Conservation (phyloP, 2,888 invertebrate species). For the Drosophila nr. perissopoda region DNA sequence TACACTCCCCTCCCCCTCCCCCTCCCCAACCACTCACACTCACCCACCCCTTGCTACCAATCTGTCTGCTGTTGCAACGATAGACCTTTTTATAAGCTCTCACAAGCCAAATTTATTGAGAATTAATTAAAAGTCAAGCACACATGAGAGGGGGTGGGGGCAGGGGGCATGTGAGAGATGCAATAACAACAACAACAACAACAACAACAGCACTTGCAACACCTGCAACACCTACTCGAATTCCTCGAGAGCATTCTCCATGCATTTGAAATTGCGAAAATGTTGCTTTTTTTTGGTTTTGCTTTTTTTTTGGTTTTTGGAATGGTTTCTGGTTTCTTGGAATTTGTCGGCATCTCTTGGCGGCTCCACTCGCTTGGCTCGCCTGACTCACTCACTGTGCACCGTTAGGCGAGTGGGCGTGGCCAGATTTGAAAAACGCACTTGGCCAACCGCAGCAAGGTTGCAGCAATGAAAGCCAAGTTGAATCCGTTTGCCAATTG, state of each 20-base stretch:
- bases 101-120: constrained; percentile 49
- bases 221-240: constrained; percentile 8
- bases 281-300: not conserved
- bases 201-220: not conserved
- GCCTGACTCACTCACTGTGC: not conserved
- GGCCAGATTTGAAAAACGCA: constrained; percentile 6
- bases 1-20: not conserved
- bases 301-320: constrained; percentile 21
- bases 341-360: constrained; percentile 1
- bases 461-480: constrained; percentile 50
- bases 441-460: constrained; percentile 1
- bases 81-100: constrained; percentile 30
- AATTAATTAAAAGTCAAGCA: constrained; percentile 64
- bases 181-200: not conserved
- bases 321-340: constrained; percentile 22
- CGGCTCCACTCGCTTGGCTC: not conserved
- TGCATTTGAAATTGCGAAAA: constrained; percentile 37
- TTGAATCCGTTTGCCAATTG: constrained; percentile 43
- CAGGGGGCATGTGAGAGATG: not conserved
- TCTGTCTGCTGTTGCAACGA: constrained; percentile 21
- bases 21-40: not conserved
- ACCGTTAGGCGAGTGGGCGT: constrained; percentile 12
- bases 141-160: constrained; percentile 26
- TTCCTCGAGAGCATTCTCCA: not conserved
- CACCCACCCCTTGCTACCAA: not conserved